Base-by-base conservation (phyloP, 2,888 invertebrate species). In the Bombylius discolor region DNA sequence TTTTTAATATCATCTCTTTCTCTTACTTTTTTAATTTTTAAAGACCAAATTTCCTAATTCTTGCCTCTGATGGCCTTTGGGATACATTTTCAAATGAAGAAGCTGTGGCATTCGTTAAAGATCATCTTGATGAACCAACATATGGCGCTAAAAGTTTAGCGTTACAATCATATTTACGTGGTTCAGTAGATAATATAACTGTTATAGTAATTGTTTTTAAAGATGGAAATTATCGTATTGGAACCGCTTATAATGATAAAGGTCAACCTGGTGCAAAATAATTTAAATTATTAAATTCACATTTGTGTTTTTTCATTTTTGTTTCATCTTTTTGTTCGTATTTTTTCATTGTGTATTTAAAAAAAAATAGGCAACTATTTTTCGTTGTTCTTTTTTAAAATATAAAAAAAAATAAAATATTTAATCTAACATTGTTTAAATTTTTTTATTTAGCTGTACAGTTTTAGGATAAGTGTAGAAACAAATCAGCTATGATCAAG, bases 51-150 rank as follows among this genome's bases (percentile, higher is more conserved):
- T 97, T 97, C 74, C 75, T 96, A 63, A 85, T 97, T 59, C 78
- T 97, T 57, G 97, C 96, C 13, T 90, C 94, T 1, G 97, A 97
- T 77, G 97, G 97, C 4, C 78, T 97, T 42, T 97, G 96, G 96
- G 97, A 97, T 71, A 93, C 92, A 31, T 94, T 96, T 71, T 81
- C 86, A 48, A 96, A 96, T 73, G 94, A 96, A 70, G 96, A 96
- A 73, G 96, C 96, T 34, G 84, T 94, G 13, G 84, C 83, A 64
- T 95, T 87, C 71, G 84, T 95, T 54, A 88, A 87, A 73, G 88
- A 91, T 65, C 81, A 89, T 64, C 78, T 94, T 47, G 81, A 87
- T 67, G 93, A 94, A 74, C 82, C 89, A 5, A 87, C 90, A 70
- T 89, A 81, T 76, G 95, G 94, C 60, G 95, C 96, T 55, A 93